phyloP scores from a whole-genome alignment of 2,797 vertebrate species.

The Apogon hyalosoma region DNA sequence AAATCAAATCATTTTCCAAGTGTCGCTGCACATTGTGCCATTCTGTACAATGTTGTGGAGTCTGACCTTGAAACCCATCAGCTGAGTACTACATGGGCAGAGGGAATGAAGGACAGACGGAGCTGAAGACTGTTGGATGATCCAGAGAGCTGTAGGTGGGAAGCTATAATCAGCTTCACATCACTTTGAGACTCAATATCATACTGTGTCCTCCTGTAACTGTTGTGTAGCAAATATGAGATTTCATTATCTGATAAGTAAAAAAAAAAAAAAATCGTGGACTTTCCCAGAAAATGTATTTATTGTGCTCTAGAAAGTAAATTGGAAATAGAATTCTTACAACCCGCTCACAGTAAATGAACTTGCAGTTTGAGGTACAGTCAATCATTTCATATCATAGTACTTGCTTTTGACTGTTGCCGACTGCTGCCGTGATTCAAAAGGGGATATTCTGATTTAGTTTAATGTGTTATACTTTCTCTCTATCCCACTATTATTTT shows the following conservation, averaged over 20 bases:
- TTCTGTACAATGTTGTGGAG: slow-evolving; percentile 9
- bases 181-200: slow-evolving; percentile 37
- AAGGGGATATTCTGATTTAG: neutral
- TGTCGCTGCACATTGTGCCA: neutral
- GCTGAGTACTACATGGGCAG: slow-evolving; percentile 25
- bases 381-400: slow-evolving; percentile 26
- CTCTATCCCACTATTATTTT: too few species aligned
- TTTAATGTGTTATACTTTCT: neutral
- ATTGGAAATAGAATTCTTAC: slow-evolving; percentile 56
- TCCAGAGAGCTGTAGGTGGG: slow-evolving; percentile 26
- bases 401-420: slow-evolving; percentile 20
- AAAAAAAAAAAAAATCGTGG: slow-evolving; percentile 42
- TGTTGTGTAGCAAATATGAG: slow-evolving; percentile 58
- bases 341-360: slow-evolving; percentile 33
- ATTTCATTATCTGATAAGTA: slow-evolving; percentile 79
- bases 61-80: slow-evolving; percentile 50
- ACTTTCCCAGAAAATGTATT: slow-evolving; percentile 62
- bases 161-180: slow-evolving; percentile 46
- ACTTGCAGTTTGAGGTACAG: slow-evolving; percentile 27
- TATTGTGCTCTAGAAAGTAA: slow-evolving; percentile 61
- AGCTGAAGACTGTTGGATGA: slow-evolving; percentile 33
- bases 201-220: slow-evolving; percentile 34
- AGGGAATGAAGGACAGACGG: slow-evolving; percentile 20
- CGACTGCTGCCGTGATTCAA: slow-evolving; percentile 13
- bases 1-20: neutral